phyloP scores from a whole-genome alignment of 1,140 invertebrate genomes.

The Pseudoatta argentina region DNA sequence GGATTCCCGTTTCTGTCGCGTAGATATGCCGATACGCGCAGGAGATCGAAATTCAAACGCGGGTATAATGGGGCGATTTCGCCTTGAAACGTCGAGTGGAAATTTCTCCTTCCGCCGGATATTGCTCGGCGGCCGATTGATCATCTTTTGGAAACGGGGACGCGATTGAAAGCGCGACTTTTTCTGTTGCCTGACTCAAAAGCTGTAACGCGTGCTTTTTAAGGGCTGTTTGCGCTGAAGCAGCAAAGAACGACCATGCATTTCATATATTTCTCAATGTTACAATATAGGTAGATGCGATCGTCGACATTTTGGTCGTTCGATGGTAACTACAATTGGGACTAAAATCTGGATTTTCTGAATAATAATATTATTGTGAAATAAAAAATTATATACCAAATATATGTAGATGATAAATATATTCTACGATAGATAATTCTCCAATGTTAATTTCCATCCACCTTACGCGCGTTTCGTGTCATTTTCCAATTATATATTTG shows the following conservation, averaged over 20 bases:
- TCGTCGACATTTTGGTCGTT: conserved; percentile 28
- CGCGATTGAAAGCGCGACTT: conserved; percentile 64
- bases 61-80: conserved; percentile 69
- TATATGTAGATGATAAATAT: neutral
- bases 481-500: neutral
- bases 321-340: neutral
- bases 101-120: conserved; percentile 63
- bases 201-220: conserved; percentile 27
- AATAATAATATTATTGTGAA: neutral
- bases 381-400: neutral
- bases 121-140: conserved; percentile 67
- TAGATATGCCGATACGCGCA: conserved; percentile 54
- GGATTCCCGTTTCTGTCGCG: neutral
- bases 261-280: conserved; percentile 20
- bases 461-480: neutral
- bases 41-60: conserved; percentile 76
- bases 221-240: conserved; percentile 4
- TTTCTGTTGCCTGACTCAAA: conserved; percentile 11
- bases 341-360: neutral
- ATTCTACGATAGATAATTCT: neutral
- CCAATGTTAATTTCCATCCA: neutral
- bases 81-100: conserved; percentile 71
- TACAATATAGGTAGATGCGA: neutral
- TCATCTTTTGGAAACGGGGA: conserved; percentile 56
- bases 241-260: neutral